Evolutionary conservation across 2,888 invertebrate species (phyloP), one percentile per base, ranked within the genome.

Genomic region (Scrobipalpa costella): DNA sequence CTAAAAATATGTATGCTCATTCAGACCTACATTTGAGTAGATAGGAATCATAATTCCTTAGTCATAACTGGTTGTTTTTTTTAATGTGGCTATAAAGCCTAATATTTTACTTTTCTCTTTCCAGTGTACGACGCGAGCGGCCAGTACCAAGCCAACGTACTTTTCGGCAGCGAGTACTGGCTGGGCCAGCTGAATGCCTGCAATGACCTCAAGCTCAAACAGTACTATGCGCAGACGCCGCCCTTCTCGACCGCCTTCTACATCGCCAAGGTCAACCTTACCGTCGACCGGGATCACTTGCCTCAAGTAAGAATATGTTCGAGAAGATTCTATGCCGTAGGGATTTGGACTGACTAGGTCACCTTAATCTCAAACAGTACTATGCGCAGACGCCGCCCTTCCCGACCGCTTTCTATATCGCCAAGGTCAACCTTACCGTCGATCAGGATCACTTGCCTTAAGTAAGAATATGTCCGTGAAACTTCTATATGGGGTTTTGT

Each of bases 81-180:
- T 1, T 47, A 17, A 1, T 17, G 21, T 52, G 7, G n/a, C n/a
- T n/a, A n/a, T n/a, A n/a, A n/a, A n/a, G n/a, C n/a, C n/a, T n/a
- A n/a, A n/a, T n/a, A n/a, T n/a, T n/a, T n/a, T n/a, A n/a, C n/a
- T n/a, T 27, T 52, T 27, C n/a, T 50, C 8, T 58, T 84, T 86
- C 27, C 90, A 96, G 96, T 96, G 83, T 95, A 93, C 75, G 96
- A 96, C 79, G 94, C 96, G 0, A 96, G 96, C 7, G 96, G 96
- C 50, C 94, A 95, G 70, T 96, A 96, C 87, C 94, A 94, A 13
- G 93, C 95, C 9, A 95, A 95, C 78, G 93, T 95, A 72, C 92
- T 96, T 73, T 96, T 95, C 75, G 96, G 96, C 17, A 96, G 95
- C 81, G 95, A 96, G 81, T 96, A 94, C 85, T 96, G 96, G 96